Conservation (phyloP, 2,113 vertebrate genomes). For the Addax nasomaculatus region DNA sequence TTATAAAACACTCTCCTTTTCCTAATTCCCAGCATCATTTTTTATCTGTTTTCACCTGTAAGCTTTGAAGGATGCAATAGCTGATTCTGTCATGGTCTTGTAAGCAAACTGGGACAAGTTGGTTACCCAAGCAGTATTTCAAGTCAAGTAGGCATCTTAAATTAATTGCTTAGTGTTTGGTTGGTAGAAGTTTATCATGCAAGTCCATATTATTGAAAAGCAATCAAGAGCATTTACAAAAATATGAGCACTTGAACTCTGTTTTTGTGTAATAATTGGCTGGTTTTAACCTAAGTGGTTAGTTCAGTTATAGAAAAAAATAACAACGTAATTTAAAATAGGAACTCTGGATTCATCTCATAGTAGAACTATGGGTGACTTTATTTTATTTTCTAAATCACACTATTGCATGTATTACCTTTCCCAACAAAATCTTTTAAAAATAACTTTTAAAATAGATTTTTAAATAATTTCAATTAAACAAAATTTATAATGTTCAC, state of each 20-base stretch:
- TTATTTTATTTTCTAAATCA: conserved; percentile 41
- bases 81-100: neutral
- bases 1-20: conserved; percentile 14
- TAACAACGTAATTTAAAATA: conserved; percentile 32
- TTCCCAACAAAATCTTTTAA: neutral
- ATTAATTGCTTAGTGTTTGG: neutral
- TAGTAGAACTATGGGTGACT: neutral
- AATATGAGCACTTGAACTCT: neutral
- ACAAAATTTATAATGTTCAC: neutral
- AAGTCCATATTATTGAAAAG: neutral
- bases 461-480: conserved; percentile 7
- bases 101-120: neutral
- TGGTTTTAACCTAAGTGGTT: neutral
- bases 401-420: neutral
- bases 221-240: neutral
- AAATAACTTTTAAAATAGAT: neutral
- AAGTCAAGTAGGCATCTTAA: neutral
- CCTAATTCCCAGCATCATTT: neutral
- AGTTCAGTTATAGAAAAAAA: conserved; percentile 39
- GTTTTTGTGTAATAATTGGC: conserved; percentile 12
- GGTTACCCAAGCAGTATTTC: neutral
- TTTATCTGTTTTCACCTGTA: conserved; percentile 10
- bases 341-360: neutral
- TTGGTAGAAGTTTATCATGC: neutral
- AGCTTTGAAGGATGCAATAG: neutral